Base-by-base conservation (phyloP, 2,888 invertebrate species). In the Pseudeuparius sepicola region DNA sequence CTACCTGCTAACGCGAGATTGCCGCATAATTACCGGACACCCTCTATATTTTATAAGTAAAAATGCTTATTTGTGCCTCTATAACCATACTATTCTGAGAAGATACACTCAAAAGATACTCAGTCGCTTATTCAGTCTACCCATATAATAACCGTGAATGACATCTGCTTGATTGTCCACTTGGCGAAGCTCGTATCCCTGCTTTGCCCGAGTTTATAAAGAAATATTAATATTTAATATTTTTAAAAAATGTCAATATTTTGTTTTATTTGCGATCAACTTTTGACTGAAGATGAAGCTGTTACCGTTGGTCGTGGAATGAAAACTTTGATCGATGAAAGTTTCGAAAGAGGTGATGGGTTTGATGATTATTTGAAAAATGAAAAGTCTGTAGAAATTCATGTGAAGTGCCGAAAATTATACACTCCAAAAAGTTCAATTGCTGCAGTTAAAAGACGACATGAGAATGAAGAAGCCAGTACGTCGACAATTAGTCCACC, bases 241-340 rank as follows among this genome's bases (percentile, higher is more conserved):
- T 17, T 23, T 33, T 36, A 33, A 38, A 34, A 37, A 36, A 38
- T 41, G 40, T 28, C 32, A n/a, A 7, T 31, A 25, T 20, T 39
- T 37, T 52, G 52, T 39, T 53, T 52, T 46, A 51, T 52, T 51
- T 52, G 50, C 42, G 24, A 26, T 47, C 39, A 53, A 43, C 45
- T 41, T 46, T 52, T 52, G 40, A 39, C 43, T 43, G 47, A 47
- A 50, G 40, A 48, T 49, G 46, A 53, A 50, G 27, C 37, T 48
- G 50, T 52, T 46, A 44, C 40, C 47, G 52, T 52, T 37, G 35
- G 39, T 29, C 45, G 43, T 45, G 42, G 41, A 4, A 34, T 45
- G 23, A 34, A 42, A 25, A 45, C 44, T 5, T 44, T 47, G 25
- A 43, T 42, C 12, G 34, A 45, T 39, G 29, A 42, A 36, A 41